Percentiles rank a stretch among this genome's conserved stretches.
These are phyloP conservation scores for Climacteris rufus DNA, from an alignment of 2,113 vertebrate genomes.

Conservation along the genomic window DNA sequence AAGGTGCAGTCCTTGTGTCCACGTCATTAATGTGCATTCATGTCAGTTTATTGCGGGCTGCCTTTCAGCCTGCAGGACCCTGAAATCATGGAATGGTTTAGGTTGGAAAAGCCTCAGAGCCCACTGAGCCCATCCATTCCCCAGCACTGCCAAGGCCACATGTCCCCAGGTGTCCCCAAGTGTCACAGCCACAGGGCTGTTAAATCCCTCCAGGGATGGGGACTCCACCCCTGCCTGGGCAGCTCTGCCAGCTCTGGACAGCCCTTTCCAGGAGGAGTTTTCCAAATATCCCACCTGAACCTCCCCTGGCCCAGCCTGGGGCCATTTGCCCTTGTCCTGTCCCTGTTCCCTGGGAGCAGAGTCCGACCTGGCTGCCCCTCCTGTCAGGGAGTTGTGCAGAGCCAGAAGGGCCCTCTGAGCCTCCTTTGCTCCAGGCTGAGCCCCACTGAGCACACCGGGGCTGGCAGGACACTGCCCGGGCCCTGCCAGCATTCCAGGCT, in stretches of 20 bases:
- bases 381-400: background rate
- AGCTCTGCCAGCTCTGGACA: background rate
- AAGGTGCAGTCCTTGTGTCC: background rate
- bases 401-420: background rate
- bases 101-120: background rate
- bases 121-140: background rate
- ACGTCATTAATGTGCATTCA: fast-evolving
- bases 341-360: background rate
- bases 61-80: background rate
- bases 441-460: fast-evolving
- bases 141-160: background rate
- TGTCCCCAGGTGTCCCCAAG: background rate
- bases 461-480: background rate
- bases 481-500: background rate
- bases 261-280: background rate
- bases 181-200: background rate
- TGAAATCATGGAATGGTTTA: fast-evolving
- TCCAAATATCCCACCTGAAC: background rate
- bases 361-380: background rate
- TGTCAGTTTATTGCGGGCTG: fast-evolving
- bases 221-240: background rate
- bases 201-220: background rate
- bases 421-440: background rate
- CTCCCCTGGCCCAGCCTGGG: background rate
- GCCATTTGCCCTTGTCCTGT: background rate